Conservation (phyloP, 2,888 invertebrate species). For the Lacanobia wlatinum region DNA sequence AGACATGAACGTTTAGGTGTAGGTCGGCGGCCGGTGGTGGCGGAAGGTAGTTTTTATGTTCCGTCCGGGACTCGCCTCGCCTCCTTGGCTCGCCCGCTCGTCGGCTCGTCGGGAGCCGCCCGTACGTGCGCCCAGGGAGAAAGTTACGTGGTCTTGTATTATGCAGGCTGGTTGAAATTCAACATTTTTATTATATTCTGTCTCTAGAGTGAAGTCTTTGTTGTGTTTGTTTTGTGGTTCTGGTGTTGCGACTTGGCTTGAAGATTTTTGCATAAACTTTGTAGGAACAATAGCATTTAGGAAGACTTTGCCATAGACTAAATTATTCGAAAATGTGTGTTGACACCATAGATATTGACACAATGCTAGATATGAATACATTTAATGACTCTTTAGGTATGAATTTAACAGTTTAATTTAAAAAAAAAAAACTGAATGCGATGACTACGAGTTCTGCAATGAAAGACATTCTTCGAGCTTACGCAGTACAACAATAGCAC, state of each 20-base stretch:
- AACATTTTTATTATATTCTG: slow-evolving; percentile 57
- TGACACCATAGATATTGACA: too few relatives aligned
- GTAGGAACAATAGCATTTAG: not conserved
- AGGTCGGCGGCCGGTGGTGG: slow-evolving; percentile 59
- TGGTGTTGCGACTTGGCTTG: not conserved
- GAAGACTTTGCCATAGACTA: not conserved
- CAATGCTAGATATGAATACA: not conserved
- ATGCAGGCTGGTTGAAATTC: slow-evolving; percentile 66
- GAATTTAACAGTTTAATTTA: too few relatives aligned
- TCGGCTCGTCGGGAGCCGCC: slow-evolving; percentile 40
- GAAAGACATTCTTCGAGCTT: not conserved
- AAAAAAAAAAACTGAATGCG: too few relatives aligned
- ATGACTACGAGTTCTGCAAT: not conserved
- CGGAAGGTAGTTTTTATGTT: slow-evolving; percentile 83
- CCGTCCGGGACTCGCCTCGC: slow-evolving; percentile 55
- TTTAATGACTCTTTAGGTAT: not conserved
- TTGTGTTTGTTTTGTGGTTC: slow-evolving; percentile 41
- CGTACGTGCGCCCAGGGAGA: slow-evolving; percentile 73
- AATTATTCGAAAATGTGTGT: not conserved
- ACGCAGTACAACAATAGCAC: not conserved
- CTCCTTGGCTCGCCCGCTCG: slow-evolving; percentile 32
- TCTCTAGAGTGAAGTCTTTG: slow-evolving; percentile 49
- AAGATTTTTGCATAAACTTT: not conserved
- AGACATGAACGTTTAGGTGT: slow-evolving; percentile 66
- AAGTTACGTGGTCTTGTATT: slow-evolving; percentile 69